These are phyloP conservation scores for Psittacula cyanocephala DNA, from an alignment of 2,113 vertebrate genomes.

Conservation along the genomic window DNA sequence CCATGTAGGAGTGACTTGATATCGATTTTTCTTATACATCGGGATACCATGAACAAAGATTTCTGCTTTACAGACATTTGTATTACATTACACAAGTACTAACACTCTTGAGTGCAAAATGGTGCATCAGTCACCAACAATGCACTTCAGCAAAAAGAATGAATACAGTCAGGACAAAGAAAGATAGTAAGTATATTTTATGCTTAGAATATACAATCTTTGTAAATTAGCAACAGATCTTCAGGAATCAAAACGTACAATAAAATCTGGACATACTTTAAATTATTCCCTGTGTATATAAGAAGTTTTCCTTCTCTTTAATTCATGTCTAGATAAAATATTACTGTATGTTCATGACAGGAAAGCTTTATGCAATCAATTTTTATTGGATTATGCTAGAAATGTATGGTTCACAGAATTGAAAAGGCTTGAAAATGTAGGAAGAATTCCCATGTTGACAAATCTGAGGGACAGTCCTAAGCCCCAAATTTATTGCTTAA, in stretches of 20 bases:
- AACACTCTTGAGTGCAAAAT: neutral
- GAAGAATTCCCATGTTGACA: neutral
- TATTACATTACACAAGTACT: neutral
- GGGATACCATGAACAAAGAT: neutral
- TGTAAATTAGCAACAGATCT: neutral
- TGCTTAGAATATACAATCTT: neutral
- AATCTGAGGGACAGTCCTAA: neutral
- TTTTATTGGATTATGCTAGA: neutral
- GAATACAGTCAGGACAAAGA: neutral
- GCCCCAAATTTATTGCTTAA: neutral
- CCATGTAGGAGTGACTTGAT: neutral
- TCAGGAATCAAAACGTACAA: neutral
- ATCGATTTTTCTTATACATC: neutral
- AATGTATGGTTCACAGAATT: neutral
- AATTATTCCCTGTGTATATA: neutral
- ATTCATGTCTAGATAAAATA: neutral
- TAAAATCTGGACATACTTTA: neutral
- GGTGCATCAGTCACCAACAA: neutral
- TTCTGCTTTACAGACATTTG: neutral
- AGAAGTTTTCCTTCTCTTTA: neutral
- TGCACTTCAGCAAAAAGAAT: neutral
- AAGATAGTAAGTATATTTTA: neutral
- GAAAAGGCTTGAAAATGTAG: neutral
- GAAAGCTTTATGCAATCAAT: neutral
- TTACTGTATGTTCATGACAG: neutral